A percentile compares a stretch with the other conserved stretches of the same genome.
phyloP scores from a whole-genome alignment of 2,888 invertebrate genomes.

The Polydrusus tereticollis region DNA sequence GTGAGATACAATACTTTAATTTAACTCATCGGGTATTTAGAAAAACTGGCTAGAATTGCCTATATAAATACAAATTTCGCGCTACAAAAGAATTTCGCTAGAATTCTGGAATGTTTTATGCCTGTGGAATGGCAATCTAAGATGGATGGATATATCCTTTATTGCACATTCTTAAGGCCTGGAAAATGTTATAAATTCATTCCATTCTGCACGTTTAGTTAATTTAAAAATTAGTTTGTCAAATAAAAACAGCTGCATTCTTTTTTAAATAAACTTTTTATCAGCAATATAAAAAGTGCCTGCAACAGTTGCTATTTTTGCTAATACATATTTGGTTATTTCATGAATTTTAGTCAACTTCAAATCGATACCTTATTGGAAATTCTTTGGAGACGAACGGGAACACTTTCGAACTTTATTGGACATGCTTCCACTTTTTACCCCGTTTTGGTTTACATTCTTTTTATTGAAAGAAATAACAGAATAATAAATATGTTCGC shows the following conservation, averaged over 20 bases:
- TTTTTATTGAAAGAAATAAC: neutral
- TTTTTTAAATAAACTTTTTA: no score
- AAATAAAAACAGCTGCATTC: no score
- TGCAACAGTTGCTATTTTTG: no score
- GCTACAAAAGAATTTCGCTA: slow-evolving; percentile 18
- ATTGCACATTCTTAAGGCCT: slow-evolving; percentile 26
- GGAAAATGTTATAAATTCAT: slow-evolving; percentile 5
- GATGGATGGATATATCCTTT: slow-evolving; percentile 20
- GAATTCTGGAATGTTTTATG: slow-evolving; percentile 13
- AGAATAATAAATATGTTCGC: no score
- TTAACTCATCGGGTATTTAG: no score
- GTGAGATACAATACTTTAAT: no score
- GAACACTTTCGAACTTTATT: neutral
- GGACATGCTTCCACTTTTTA: neutral
- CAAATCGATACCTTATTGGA: slow-evolving; percentile 8
- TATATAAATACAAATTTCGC: slow-evolving; percentile 2
- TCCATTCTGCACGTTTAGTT: neutral
- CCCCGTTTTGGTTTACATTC: neutral
- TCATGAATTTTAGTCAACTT: neutral
- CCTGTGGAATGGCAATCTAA: neutral
- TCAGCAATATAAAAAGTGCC: no score
- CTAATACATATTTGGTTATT: neutral
- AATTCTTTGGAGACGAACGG: slow-evolving; percentile 6
- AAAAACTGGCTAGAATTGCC: no score
- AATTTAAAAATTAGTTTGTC: no score